phyloP scores from a whole-genome alignment of 2,888 invertebrate genomes.

The Rutpela maculata region DNA sequence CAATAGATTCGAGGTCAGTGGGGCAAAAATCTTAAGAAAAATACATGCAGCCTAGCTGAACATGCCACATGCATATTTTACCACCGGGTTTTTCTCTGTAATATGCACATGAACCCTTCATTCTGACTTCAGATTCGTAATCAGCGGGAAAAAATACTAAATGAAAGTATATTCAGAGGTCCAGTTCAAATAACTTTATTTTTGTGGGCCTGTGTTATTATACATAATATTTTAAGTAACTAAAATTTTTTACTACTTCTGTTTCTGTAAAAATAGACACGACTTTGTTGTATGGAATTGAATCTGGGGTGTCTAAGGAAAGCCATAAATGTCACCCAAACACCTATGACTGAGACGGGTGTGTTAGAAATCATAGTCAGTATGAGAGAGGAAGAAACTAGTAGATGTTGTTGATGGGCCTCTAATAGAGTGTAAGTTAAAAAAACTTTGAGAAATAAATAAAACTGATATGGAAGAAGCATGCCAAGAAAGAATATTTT shows the following conservation, averaged over 20 bases:
- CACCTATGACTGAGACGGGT: neutral
- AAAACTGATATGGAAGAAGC: neutral
- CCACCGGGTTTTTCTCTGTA: too few species aligned
- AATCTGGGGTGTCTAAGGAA: neutral
- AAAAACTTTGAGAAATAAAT: neutral
- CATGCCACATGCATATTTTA: too few species aligned
- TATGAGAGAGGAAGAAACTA: neutral
- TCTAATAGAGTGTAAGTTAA: neutral
- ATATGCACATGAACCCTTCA: too few species aligned
- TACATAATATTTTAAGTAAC: neutral
- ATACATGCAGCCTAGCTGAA: too few species aligned
- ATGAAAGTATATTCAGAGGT: too few species aligned
- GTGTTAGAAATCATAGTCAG: neutral
- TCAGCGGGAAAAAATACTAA: too few species aligned
- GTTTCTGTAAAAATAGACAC: neutral
- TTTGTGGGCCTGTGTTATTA: too few species aligned
- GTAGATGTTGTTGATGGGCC: neutral
- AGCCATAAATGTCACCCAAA: neutral
- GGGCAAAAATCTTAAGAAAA: too few species aligned
- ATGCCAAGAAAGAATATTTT: neutral
- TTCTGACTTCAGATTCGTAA: too few species aligned
- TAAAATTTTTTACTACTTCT: neutral
- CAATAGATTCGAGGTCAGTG: too few species aligned
- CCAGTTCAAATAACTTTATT: too few species aligned
- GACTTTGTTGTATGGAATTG: neutral